Evolutionary conservation across 2,797 vertebrate genomes (phyloP), one percentile per base, ranked within the genome.

Genomic region (Rallus crepitans): DNA sequence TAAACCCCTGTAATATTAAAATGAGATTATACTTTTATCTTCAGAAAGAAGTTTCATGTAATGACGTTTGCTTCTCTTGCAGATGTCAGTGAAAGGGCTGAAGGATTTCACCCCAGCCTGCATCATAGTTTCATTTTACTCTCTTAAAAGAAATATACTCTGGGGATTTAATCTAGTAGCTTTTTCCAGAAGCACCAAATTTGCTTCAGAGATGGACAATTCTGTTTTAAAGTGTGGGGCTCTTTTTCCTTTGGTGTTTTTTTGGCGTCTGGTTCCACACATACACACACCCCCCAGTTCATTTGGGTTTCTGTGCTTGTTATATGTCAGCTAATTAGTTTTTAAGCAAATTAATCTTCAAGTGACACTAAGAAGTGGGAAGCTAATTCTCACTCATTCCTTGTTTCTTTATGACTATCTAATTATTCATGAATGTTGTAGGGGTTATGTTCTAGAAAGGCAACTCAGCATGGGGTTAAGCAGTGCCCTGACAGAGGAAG

Each of bases 261-360:
- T 9, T 8, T 12, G 70, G 47, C 59, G 15, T 48, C 12, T 45
- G 42, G 42, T 45, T 45, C 42, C 42, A 45, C 42, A 19, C 42
- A 45, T 45, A 45, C 42, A 45, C 42, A 42, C 39, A 40, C 42
- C 4, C 39, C 42, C 18, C 42, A 6, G 90, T 89, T 90, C 20
- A 9, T 20, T 55, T 45, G 28, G 33, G 24, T 77, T 82, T 95
- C 57, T 84, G 75, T 47, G 40, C 82, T 89, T 77, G 21, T 79
- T 59, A 16, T 78, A 7, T 28, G 24, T 15, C 64, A 69, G 40
- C 73, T 94, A 96, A 97, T 97, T 95, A 94, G 71, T 42, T 95
- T 96, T 81, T 70, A 75, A 68, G 92, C 30, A 88, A 97, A 95
- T 96, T 94, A 93, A 96, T 97, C 87, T 96, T 90, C 79, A 81